Evolutionary conservation across 2,113 vertebrate species (phyloP), one percentile per base, ranked within the genome.

Genomic region (Mesembrinibis cayennensis): DNA sequence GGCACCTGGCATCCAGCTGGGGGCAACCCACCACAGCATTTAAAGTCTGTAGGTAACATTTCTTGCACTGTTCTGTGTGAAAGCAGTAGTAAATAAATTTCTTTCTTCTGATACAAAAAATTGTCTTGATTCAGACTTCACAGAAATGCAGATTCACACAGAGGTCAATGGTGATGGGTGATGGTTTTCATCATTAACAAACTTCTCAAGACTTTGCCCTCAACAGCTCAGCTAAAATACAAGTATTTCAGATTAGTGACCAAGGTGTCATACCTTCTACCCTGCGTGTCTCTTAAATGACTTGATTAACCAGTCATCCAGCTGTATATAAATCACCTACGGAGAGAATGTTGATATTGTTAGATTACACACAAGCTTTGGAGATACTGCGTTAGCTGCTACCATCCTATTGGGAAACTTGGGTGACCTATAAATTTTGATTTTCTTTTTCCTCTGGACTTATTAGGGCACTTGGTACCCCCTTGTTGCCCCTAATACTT

Each of bases 211-310:
- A 49, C 13, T 72, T 83, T 61, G 7, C 34, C 16, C 42, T 81
- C 45, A 73, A 22, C 23, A 73, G 36, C 23, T 85, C 26, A 55
- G n/a, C 42, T 81, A 50, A 87, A 76, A 76, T 19, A n/a, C 14
- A 59, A 96, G 16, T 36, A n/a, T 29, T 80, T 50, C 12, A 13
- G 18, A 69, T 45, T 50, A 69, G 53, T 52, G 34, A 69, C 23
- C 20, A 77, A 56, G 27, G 19, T 62, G 6, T 13, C 5, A 0
- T 45, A 32, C 25, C n/a, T 71, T 74, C 32, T 67, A 16, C 19
- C 19, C 18, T 55, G 40, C 3, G 1, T 2, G 1, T 34, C 40
- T 61, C 44, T 81, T 69, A 58, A 85, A 92, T 0, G 0, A 34
- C 16, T 52, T 29, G 12, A 55, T 53, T 34, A 42, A 38, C 26